Base-by-base conservation (phyloP, 2,113 vertebrate species). In the Urocitellus parryii region DNA sequence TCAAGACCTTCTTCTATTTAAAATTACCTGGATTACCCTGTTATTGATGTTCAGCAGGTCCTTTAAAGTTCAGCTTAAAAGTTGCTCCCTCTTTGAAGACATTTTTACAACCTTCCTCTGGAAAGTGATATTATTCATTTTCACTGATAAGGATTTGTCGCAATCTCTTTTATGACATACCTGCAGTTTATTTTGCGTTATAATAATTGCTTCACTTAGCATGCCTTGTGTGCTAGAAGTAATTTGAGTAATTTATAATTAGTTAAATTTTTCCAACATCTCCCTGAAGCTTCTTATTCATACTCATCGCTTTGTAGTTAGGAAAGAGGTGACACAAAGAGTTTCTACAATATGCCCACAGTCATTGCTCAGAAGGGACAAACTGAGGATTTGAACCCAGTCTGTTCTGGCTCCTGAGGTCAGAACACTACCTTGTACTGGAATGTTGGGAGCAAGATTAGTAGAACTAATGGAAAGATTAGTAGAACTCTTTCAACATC, bases 401-500 rank as follows among this genome's bases (percentile, higher is more conserved):
- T 18, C 37, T n/a, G 14, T 37, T 53, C 67, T 73, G 65, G 63
- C 7, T 5, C 51, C 24, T 14, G 14, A 72, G 12, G 25, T 14
- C 27, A 20, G 45, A 77, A 32, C 1, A 51, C 32, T 20, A 4
- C 3, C 5, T 39, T 51, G 22, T 4, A 29, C 14, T 39, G 48
- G 34, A 51, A 39, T 39, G 11, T 68, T 48, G 53, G n/a, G 45
- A 3, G 11, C 4, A 0, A 11, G 3, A 42, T 42, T 42, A 42
- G 39, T 42, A 42, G 39, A 42, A 42, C 39, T 42, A 32, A 27
- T 39, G 1, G 42, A 48, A 82, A 45, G 16, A 34, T 34, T 13
- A 53, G 10, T n/a, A 42, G 39, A 48, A 6, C 0, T 4, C 5
- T 39, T 29, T 74, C 5, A 2, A 24, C 1, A 1, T 27, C 25